phyloP scores from a whole-genome alignment of 2,888 invertebrate species.

The Rhingia rostrata region DNA sequence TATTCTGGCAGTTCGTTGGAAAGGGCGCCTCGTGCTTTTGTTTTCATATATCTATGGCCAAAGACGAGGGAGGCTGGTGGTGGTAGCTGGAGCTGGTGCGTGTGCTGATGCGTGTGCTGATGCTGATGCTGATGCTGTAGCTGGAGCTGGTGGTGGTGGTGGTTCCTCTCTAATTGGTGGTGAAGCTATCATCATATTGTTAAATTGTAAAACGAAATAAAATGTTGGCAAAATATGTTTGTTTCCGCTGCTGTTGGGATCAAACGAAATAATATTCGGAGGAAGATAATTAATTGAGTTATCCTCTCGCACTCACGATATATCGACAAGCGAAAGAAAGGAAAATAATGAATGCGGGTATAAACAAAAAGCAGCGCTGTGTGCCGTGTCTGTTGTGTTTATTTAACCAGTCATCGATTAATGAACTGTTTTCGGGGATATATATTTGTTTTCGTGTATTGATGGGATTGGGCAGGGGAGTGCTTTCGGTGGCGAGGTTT shows the following conservation, averaged over 20 bases:
- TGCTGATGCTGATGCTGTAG: no score
- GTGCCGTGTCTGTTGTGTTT: constrained; percentile 23
- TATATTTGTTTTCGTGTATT: constrained; percentile 45
- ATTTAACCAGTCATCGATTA: constrained; percentile 51
- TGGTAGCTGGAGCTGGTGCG: not conserved
- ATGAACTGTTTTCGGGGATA: constrained; percentile 38
- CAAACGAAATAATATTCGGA: constrained; percentile 40
- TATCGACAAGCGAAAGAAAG: constrained; percentile 21
- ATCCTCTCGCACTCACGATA: constrained; percentile 8
- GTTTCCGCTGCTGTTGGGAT: constrained; percentile 39
- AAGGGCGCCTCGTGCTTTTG: constrained; percentile 20
- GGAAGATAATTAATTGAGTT: constrained; percentile 44
- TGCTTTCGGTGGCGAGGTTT: not conserved
- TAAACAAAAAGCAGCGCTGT: not conserved
- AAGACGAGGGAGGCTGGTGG: not conserved
- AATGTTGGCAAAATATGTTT: constrained; percentile 43
- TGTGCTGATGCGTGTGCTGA: no score
- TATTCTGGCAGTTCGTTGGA: not conserved
- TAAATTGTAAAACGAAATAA: constrained; percentile 36
- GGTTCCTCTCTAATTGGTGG: not conserved
- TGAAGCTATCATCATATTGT: constrained; percentile 41
- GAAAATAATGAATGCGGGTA: constrained; percentile 35
- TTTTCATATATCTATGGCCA: constrained; percentile 10
- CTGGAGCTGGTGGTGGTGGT: not conserved
- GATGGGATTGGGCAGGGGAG: constrained; percentile 15